These are phyloP conservation scores for Lycaon pictus DNA, from an alignment of 2,113 vertebrate genomes.

Conservation along the genomic window DNA sequence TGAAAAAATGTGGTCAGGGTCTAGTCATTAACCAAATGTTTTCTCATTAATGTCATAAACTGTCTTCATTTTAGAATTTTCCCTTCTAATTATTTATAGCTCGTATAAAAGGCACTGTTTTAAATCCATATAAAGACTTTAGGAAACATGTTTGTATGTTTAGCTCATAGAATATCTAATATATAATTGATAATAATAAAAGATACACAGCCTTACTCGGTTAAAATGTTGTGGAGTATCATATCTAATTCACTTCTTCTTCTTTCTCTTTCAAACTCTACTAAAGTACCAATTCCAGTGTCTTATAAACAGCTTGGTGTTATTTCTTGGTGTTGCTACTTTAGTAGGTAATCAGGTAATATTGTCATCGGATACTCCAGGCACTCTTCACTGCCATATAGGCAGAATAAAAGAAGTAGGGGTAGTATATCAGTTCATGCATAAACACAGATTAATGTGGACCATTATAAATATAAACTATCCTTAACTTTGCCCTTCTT, in stretches of 20 bases:
- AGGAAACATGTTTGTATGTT: background rate
- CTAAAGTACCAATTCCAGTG: conserved; percentile 57
- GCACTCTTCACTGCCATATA: conserved; percentile 72
- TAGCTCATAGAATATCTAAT: background rate
- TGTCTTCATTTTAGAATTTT: conserved; percentile 31
- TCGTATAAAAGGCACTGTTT: background rate
- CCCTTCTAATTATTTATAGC: background rate
- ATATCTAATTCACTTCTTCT: conserved; percentile 66
- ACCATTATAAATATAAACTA: background rate
- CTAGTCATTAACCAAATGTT: background rate
- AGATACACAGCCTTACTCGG: background rate
- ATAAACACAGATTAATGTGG: background rate
- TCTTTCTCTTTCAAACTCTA: conserved; percentile 54
- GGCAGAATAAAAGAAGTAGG: conserved; percentile 52
- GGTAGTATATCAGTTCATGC: conserved; percentile 60
- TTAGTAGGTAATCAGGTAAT: conserved; percentile 78
- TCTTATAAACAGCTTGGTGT: conserved; percentile 67
- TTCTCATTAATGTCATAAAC: background rate
- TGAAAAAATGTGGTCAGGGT: conserved; percentile 16
- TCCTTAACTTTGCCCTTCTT: conserved; percentile 37
- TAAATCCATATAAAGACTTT: background rate
- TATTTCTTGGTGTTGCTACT: conserved; percentile 68
- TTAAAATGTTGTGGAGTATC: conserved; percentile 58
- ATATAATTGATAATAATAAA: conserved; percentile 12
- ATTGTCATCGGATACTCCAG: conserved; percentile 79